Evolutionary conservation across 2,797 vertebrate species (phyloP).

Genomic region (Crocidura indochinensis): DNA sequence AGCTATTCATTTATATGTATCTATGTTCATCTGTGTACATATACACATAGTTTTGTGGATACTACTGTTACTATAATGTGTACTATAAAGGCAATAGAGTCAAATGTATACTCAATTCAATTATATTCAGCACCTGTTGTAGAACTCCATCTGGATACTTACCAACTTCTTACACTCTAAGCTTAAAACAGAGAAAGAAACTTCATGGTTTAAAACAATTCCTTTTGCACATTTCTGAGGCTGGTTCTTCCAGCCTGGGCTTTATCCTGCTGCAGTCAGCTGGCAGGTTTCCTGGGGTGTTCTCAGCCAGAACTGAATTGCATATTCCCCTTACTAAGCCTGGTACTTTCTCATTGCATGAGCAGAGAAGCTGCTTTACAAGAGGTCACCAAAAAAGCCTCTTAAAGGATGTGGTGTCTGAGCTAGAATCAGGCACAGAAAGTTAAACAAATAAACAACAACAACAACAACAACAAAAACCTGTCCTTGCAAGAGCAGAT

Average conservation of each 20-base stretch:
- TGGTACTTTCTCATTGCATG: constrained; percentile 2
- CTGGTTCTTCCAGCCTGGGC: not conserved
- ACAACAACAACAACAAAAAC: too few relatives aligned
- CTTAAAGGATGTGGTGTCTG: not conserved
- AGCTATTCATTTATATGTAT: not conserved
- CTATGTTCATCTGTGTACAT: not conserved
- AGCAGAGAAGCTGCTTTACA: not conserved
- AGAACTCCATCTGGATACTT: constrained; percentile 11
- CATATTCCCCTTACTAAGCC: not conserved
- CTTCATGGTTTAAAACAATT: not conserved
- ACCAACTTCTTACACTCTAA: constrained; percentile 62
- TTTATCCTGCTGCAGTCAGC: not conserved
- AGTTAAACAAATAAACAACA: not conserved
- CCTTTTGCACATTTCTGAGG: constrained; percentile 10
- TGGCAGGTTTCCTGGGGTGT: not conserved
- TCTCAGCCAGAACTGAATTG: not conserved
- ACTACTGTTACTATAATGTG: not conserved
- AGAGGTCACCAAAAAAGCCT: constrained; percentile 4
- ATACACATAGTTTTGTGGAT: not conserved
- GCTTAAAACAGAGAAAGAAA: constrained; percentile 60
- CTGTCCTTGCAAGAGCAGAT: not conserved
- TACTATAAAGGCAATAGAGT: too few relatives aligned
- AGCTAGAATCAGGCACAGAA: not conserved
- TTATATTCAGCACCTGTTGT: constrained; percentile 24
- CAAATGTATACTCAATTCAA: not conserved